Conservation (phyloP, 2,888 invertebrate genomes). For the Eilema griseolum region DNA sequence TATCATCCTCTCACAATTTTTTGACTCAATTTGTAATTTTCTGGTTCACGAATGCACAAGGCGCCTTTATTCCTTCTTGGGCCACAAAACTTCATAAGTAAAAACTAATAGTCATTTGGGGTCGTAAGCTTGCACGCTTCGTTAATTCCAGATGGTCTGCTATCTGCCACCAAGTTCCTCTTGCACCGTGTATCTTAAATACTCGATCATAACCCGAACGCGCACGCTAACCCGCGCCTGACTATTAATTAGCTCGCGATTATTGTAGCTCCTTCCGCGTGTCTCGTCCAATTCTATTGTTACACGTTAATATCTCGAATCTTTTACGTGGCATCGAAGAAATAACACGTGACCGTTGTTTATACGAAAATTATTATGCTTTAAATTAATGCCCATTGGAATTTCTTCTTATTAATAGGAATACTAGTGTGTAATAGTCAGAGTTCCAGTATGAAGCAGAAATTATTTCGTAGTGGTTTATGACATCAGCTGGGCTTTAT, state of each 20-base stretch:
- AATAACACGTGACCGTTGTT: constrained; percentile 16
- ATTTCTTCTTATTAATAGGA: constrained; percentile 1
- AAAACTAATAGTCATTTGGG: too few relatives aligned
- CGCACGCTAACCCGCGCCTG: constrained; percentile 52
- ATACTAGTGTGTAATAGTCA: neutral
- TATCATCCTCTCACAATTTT: too few relatives aligned
- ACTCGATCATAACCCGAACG: constrained; percentile 51
- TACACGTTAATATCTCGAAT: constrained; percentile 42
- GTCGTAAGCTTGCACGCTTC: too few relatives aligned
- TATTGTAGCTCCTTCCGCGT: constrained; percentile 53
- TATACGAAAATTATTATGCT: constrained; percentile 17
- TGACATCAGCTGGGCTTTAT: neutral
- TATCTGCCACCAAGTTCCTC: neutral
- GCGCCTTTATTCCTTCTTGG: too few relatives aligned
- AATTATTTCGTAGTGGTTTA: neutral
- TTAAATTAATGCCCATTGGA: constrained; percentile 17
- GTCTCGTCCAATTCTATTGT: constrained; percentile 63
- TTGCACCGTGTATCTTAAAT: constrained; percentile 35
- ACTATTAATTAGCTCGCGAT: constrained; percentile 31
- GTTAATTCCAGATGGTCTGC: too few relatives aligned
- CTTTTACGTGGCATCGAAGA: constrained; percentile 30
- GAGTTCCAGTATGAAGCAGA: neutral
- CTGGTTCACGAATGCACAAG: too few relatives aligned
- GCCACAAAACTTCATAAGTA: too few relatives aligned
- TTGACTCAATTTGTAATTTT: too few relatives aligned